Evolutionary conservation across 2,888 invertebrate genomes (phyloP), one percentile per base, ranked within the genome.

Genomic region (Nemoura dubitans): DNA sequence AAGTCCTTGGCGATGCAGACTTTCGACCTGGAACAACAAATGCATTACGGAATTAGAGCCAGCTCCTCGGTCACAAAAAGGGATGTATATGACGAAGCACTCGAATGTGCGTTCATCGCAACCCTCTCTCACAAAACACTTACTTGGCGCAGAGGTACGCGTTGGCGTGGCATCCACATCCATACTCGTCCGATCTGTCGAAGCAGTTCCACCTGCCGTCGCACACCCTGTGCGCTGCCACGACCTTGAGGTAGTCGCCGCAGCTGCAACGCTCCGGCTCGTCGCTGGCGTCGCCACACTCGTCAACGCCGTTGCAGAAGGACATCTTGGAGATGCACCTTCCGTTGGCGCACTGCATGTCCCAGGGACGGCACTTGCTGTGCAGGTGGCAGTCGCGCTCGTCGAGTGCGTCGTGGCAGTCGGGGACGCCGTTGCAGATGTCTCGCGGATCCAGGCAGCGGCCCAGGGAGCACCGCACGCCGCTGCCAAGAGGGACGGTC

Each of bases 191-290:
- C 86, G 94, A 94, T 89, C 95, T 94, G 90, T 97, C 97, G 88
- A 93, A 92, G 90, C 97, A 97, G 90, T 97, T 95, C 7, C 96
- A 92, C 6, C 94, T 92, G 0, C 96, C 96, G 90, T 97, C 96
- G 90, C 97, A 97, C 3, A 97, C 92, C 89, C 94, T 94, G 0
- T 93, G 92, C 0, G 96, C 95, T 89, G 93, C 93, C 0, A 95
- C 94, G n/a, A 95, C 92, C 83, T 92, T 92, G 88, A 93, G 92
- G 86, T 96, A 91, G 90, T 95, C 96, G 36, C 94, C 93, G 14
- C 93, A 94, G 89, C 96, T 96, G 86, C 95, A 95, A 21, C 92
- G 91, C 0, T 91, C 91, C 0, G 95, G 95, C 90, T 97, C 97
- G 90, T 97, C 97, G 3, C 94, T 94, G 25, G 93, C 92, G 90